A percentile compares a stretch with the other conserved stretches of the same genome.
Evolutionary conservation across 2,113 vertebrate species (phyloP).

Genomic region (Chionodraco myersi): DNA sequence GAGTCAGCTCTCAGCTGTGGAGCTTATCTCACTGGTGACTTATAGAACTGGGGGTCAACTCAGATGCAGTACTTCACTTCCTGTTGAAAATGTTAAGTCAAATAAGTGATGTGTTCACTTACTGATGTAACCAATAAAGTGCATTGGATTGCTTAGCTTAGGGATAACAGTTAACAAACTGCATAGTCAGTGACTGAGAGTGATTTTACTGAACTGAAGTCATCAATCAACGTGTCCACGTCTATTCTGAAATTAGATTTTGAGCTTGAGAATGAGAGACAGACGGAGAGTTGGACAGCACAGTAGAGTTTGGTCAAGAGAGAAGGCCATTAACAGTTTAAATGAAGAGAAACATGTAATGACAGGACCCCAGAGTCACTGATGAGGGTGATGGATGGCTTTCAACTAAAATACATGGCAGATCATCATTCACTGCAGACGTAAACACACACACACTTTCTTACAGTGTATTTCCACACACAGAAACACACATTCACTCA

Average conservation of each 20-base stretch:
- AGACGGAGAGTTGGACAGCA: constrained; percentile 16
- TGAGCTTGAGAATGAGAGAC: constrained; percentile 1
- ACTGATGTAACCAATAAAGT: neutral
- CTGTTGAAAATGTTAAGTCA: neutral
- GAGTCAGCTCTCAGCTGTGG: neutral
- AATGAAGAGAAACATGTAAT: constrained; percentile 76
- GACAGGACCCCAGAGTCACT: constrained; percentile 68
- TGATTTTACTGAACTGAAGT: neutral
- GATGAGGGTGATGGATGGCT: constrained; percentile 77
- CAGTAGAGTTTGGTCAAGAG: constrained; percentile 44
- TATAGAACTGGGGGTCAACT: neutral
- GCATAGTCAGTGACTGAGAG: neutral
- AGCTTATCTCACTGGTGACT: neutral
- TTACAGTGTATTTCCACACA: constrained; percentile 25
- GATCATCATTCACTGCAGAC: constrained; percentile 71
- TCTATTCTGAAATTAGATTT: neutral
- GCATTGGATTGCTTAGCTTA: neutral
- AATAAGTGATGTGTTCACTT: constrained; percentile 1
- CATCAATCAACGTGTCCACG: neutral
- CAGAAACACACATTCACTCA: constrained; percentile 32
- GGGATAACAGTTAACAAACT: neutral
- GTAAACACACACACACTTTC: constrained; percentile 31
- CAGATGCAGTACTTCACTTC: neutral
- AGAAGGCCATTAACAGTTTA: constrained; percentile 71
- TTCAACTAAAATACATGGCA: constrained; percentile 66